A percentile compares a stretch with the other conserved stretches of the same genome.
Conservation (phyloP, 2,797 vertebrate species). For the Macroramphosus scolopax region DNA sequence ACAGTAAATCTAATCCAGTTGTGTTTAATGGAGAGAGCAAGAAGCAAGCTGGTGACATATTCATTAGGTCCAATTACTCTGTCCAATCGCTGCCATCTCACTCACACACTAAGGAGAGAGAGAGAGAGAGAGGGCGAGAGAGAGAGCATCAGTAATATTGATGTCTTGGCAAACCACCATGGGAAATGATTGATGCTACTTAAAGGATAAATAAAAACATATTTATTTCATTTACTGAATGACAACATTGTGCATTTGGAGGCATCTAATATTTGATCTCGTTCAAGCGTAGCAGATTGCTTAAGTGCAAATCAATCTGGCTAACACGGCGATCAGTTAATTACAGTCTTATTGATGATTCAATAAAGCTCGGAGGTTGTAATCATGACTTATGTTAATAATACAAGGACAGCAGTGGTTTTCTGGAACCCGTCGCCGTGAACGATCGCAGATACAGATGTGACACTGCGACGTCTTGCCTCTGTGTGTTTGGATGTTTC, state of each 20-base stretch:
- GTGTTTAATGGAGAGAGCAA: constrained; percentile 74
- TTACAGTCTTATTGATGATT: constrained; percentile 66
- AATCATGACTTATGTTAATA: constrained; percentile 62
- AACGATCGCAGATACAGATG: constrained; percentile 40
- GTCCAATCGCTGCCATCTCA: constrained; percentile 60
- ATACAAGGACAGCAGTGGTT: constrained; percentile 40
- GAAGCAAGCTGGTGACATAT: constrained; percentile 72
- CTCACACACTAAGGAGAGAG: constrained; percentile 34
- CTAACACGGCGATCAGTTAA: constrained; percentile 59
- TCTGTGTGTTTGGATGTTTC: constrained; percentile 6
- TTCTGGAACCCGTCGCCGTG: constrained; percentile 38
- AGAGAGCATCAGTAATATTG: constrained; percentile 46
- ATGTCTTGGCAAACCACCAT: constrained; percentile 40
- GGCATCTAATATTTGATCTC: constrained; percentile 57
- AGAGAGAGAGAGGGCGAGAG: constrained; percentile 4
- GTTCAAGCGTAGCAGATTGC: constrained; percentile 37
- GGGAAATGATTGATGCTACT: constrained; percentile 45
- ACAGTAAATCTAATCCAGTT: constrained; percentile 75
- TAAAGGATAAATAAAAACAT: constrained; percentile 54
- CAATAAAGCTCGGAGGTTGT: constrained; percentile 55
- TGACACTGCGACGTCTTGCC: constrained; percentile 22
- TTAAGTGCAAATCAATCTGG: constrained; percentile 66
- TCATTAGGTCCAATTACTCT: constrained; percentile 76
- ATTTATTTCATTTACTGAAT: constrained; percentile 61
- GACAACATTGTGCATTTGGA: constrained; percentile 51